Evolutionary conservation across 2,797 vertebrate genomes (phyloP).

Genomic region (Loriculus beryllinus): DNA sequence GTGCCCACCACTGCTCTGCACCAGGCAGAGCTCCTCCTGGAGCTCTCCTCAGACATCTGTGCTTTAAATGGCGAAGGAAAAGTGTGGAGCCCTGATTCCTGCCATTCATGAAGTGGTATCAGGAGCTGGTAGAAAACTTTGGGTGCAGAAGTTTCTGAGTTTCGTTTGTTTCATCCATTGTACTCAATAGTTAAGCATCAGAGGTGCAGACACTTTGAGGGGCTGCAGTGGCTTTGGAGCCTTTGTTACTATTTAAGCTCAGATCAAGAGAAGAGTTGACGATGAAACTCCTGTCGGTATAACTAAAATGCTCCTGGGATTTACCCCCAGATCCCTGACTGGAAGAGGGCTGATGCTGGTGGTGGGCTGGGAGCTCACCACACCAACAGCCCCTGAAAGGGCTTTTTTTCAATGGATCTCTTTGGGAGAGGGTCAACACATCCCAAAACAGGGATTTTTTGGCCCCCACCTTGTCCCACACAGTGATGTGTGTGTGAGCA

Average conservation of each 20-base stretch:
- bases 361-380: neutral
- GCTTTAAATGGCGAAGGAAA: neutral
- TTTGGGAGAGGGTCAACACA: neutral
- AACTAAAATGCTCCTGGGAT: neutral
- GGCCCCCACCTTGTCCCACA: neutral
- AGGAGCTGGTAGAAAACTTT: neutral
- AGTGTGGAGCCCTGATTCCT: neutral
- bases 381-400: neutral
- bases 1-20: neutral
- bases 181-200: neutral
- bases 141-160: neutral
- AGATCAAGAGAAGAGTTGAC: neutral
- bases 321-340: neutral
- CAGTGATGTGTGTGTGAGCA: neutral
- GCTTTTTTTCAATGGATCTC: neutral
- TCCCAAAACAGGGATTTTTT: neutral
- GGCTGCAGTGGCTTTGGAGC: neutral
- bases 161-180: neutral
- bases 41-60: neutral
- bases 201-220: neutral
- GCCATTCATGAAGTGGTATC: accelerated
- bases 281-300: neutral
- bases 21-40: neutral
- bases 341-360: neutral
- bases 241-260: neutral